phyloP scores from a whole-genome alignment of 2,888 invertebrate species.

The Dynastes grantii region DNA sequence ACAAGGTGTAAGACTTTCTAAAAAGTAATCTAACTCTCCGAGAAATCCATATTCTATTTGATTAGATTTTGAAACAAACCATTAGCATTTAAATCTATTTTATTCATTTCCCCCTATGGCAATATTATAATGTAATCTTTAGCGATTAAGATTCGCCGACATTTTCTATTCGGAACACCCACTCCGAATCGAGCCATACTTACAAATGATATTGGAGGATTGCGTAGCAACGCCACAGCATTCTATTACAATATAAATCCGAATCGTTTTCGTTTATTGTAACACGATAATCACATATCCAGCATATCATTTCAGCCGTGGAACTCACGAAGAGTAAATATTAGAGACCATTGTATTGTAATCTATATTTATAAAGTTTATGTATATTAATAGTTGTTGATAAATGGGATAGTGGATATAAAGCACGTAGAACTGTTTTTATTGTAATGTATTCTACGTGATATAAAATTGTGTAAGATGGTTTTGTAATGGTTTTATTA shows the following conservation, averaged over 20 bases:
- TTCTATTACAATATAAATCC: not conserved
- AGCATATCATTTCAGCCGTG: too few relatives aligned
- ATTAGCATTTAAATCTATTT: slow-evolving; percentile 6
- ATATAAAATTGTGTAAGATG: too few relatives aligned
- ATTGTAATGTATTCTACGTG: too few relatives aligned
- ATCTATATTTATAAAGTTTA: slow-evolving; percentile 23
- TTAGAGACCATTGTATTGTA: slow-evolving; percentile 16
- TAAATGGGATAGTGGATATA: not conserved
- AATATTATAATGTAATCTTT: slow-evolving; percentile 4
- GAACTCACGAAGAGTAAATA: too few relatives aligned
- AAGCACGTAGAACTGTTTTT: too few relatives aligned
- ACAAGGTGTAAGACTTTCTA: too few relatives aligned
- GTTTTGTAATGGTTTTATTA: too few relatives aligned
- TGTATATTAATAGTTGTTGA: slow-evolving; percentile 8
- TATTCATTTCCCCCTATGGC: not conserved
- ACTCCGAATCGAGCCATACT: not conserved
- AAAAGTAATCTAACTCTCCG: too few relatives aligned
- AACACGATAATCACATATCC: slow-evolving; percentile 1
- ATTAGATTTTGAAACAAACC: too few relatives aligned
- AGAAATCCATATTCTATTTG: too few relatives aligned
- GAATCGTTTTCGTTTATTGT: slow-evolving; percentile 4
- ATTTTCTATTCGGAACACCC: slow-evolving; percentile 33
- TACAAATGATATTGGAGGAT: not conserved
- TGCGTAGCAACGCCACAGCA: not conserved
- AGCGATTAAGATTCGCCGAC: slow-evolving; percentile 23